Evolutionary conservation across 2,797 vertebrate species (phyloP), one percentile per base, ranked within the genome.

Genomic region (Lepus townsendii): DNA sequence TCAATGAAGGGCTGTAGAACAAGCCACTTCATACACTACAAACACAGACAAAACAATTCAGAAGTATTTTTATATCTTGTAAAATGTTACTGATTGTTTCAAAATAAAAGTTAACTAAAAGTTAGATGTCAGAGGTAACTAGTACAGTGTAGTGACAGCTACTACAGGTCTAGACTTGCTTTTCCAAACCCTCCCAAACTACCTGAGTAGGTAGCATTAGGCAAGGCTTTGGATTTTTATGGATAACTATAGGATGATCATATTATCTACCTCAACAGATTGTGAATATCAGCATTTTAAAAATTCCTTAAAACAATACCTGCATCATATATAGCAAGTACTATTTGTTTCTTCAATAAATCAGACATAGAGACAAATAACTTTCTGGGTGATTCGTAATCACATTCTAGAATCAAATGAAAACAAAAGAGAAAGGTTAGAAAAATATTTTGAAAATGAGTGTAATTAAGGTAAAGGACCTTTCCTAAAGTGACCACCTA

Each of bases 391-490:
- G 11, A 93, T 26, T 97, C 26, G 90, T 65, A 90, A 85, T 68
- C 88, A 32, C 0, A 6, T 92, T 82, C 69, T 63, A 35, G 66
- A 73, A 42, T 5, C 19, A 84, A 85, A 79, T 75, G 27, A 89
- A 93, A 95, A 80, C 7, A 69, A 90, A 88, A 83, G 0, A 60
- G 2, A 94, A 83, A 69, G 4, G 0, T 47, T 50, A 91, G 62
- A n/a, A 68, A 91, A 88, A 91, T 86, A 86, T 71, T 92, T 93
- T 78, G 26, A 91, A 52, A 65, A 47, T 47, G 42, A 47, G 42
- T 47, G 42, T 9, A 47, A 47, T 47, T 47, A 47, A 90, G 86
- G 8, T 80, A 92, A 95, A 91, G 83, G 50, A 52, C 16, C 19
- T 77, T 71, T 83, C 54, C 35, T 69, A 87, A 83, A 6, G 27